Evolutionary conservation across 2,888 invertebrate species (phyloP).

Genomic region (Ochlodes sylvanus): DNA sequence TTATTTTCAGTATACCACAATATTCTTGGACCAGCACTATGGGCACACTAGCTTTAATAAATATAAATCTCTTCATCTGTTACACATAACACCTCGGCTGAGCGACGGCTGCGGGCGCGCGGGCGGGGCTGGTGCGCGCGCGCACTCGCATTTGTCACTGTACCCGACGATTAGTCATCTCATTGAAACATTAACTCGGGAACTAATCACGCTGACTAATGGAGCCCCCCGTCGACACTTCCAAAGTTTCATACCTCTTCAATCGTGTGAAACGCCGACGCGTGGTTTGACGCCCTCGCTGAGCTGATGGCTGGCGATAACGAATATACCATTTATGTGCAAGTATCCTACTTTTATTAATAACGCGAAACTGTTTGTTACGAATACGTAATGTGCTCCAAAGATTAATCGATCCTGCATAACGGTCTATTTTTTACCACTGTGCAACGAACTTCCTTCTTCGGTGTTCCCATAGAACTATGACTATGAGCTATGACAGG

Average conservation of each 20-base stretch:
- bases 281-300: conserved; percentile 56
- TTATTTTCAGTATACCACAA: neutral
- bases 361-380: neutral
- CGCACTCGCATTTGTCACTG: conserved; percentile 83
- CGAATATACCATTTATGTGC: conserved; percentile 27
- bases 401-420: neutral
- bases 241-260: conserved; percentile 73
- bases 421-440: too few relatives aligned
- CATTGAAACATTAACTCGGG: conserved; percentile 83
- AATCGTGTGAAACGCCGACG: conserved; percentile 49
- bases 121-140: conserved; percentile 77
- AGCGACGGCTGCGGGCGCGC: conserved; percentile 68
- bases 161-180: conserved; percentile 82
- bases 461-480: too few relatives aligned
- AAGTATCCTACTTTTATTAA: neutral
- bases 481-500: too few relatives aligned
- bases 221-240: conserved; percentile 83
- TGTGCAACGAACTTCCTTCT: too few relatives aligned
- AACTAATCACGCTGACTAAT: conserved; percentile 84
- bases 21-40: conserved; percentile 46
- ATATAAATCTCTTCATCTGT: conserved; percentile 83
- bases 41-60: conserved; percentile 69
- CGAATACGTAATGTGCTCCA: neutral
- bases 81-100: conserved; percentile 68
- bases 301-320: conserved; percentile 62